These are phyloP conservation scores for Drosophila affinis DNA, from an alignment of 2,888 invertebrate genomes.

Conservation along the genomic window DNA sequence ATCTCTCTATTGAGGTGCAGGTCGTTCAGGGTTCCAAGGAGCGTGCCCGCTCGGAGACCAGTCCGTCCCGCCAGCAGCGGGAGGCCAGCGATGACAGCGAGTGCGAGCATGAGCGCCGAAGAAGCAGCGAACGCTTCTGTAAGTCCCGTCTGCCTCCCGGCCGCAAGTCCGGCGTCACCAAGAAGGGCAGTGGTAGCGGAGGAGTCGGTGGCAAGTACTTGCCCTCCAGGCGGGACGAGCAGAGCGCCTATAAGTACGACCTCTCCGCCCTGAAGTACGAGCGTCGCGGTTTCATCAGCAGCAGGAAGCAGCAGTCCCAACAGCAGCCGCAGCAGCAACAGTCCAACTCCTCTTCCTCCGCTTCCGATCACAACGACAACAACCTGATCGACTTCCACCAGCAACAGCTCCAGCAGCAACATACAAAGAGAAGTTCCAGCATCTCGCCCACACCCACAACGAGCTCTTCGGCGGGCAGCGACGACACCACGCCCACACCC, in stretches of 20 bases:
- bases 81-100: constrained; percentile 85
- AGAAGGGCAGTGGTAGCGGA: constrained; percentile 69
- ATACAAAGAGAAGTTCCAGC: constrained; percentile 65
- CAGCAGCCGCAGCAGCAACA: constrained; percentile 53
- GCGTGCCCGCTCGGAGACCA: constrained; percentile 81
- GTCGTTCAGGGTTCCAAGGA: constrained; percentile 60
- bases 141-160: constrained; percentile 86
- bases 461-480: constrained; percentile 69
- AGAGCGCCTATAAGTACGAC: constrained; percentile 83
- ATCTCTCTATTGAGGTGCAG: constrained; percentile 46
- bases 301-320: constrained; percentile 70
- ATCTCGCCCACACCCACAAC: constrained; percentile 72
- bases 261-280: constrained; percentile 82
- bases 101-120: constrained; percentile 87
- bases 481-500: constrained; percentile 65
- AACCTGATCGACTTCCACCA: constrained; percentile 83
- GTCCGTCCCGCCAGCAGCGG: constrained; percentile 84
- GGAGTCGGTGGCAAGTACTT: constrained; percentile 68
- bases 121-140: constrained; percentile 87
- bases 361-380: constrained; percentile 83
- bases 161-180: constrained; percentile 83
- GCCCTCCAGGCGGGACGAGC: constrained; percentile 80
- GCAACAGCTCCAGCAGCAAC: constrained; percentile 57
- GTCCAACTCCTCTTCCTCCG: constrained; percentile 43
- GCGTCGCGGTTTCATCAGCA: constrained; percentile 83